Evolutionary conservation across 92 coral and sea anemone genomes (phyloP), one percentile per base, ranked within the genome.

Genomic region (Heteractis magnifica): DNA sequence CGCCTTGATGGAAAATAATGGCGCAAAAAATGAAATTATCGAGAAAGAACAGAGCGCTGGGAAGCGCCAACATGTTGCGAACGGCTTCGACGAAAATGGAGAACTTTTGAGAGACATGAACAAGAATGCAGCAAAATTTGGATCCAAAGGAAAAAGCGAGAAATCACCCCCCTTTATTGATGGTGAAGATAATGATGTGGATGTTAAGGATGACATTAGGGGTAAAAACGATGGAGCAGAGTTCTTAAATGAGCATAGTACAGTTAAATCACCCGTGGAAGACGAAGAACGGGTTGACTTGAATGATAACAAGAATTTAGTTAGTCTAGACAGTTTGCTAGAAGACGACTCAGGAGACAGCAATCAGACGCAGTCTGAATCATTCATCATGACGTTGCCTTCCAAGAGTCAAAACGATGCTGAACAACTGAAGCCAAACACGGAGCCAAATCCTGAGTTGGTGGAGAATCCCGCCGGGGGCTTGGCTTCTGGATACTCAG

Each of bases 321-420:
- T 81, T 6, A 72, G 50, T 65, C 75, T 79, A 0, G 83, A 65
- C 8, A 48, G 71, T 79, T 65, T 79, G 26, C 10, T 78, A 12
- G 83, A 79, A 26, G 44, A 72, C 6, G 26, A 64, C 70, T 49
- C 72, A 65, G 56, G 83, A 18, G 11, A 51, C 59, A 65, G 56
- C 11, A 34, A 51, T 59, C 72, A 79, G 13, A 23, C 16, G 73
- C 12, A 68, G 26, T 68, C 73, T 1, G 70, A 62, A 68, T 2
- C 44, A 68, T 8, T 19, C 6, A 7, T 48, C 10, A 5, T 19
- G 49, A 7, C 15, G 10, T 21, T 41, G 14, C 12, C 49, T 68
- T 14, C 49, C 9, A 50, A 68, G 23, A 21, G 15, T 68, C 73
- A 8, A 26, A 68, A 23, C 23, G 49, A 68, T 68, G 4, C 16